These are phyloP conservation scores for Asbolus verrucosus DNA, from an alignment of 1,140 invertebrate species.

Conservation along the genomic window DNA sequence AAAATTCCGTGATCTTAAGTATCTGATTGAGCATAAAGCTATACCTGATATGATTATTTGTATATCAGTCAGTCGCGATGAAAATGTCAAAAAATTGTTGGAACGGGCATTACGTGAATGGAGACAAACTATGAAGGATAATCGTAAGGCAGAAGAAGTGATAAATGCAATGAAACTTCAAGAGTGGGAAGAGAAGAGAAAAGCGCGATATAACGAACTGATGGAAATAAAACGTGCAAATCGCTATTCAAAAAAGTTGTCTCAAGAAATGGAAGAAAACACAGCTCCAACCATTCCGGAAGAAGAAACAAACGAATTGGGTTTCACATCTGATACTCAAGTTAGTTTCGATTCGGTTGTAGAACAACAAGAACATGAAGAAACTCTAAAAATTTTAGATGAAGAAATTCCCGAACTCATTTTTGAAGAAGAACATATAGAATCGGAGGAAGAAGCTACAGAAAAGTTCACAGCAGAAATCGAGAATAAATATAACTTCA, in stretches of 20 bases:
- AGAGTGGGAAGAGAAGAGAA: slow-evolving; percentile 53
- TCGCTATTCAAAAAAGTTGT: slow-evolving; percentile 52
- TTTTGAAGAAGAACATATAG: slow-evolving; percentile 64
- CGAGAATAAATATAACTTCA: slow-evolving; percentile 64
- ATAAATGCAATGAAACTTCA: slow-evolving; percentile 49
- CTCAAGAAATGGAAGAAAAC: slow-evolving; percentile 31
- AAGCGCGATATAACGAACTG: slow-evolving; percentile 56
- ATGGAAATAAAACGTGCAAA: slow-evolving; percentile 52
- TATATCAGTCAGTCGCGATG: slow-evolving; percentile 61
- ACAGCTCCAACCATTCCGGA: slow-evolving; percentile 2
- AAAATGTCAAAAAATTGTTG: slow-evolving; percentile 61
- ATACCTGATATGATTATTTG: slow-evolving; percentile 71
- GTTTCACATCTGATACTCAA: slow-evolving; percentile 48
- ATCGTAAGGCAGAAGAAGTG: slow-evolving; percentile 62
- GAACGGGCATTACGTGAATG: slow-evolving; percentile 60
- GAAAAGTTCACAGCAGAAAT: slow-evolving; percentile 65
- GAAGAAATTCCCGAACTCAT: slow-evolving; percentile 65
- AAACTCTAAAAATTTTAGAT: slow-evolving; percentile 56
- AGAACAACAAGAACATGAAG: slow-evolving; percentile 58
- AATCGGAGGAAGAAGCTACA: slow-evolving; percentile 65
- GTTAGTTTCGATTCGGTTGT: slow-evolving; percentile 59
- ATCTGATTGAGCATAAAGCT: slow-evolving; percentile 65
- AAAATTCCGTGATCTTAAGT: slow-evolving; percentile 66
- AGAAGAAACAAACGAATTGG: slow-evolving; percentile 8
- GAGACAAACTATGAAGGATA: slow-evolving; percentile 53